Conservation (phyloP, 2,888 invertebrate species). For the Ochlodes sylvanus region DNA sequence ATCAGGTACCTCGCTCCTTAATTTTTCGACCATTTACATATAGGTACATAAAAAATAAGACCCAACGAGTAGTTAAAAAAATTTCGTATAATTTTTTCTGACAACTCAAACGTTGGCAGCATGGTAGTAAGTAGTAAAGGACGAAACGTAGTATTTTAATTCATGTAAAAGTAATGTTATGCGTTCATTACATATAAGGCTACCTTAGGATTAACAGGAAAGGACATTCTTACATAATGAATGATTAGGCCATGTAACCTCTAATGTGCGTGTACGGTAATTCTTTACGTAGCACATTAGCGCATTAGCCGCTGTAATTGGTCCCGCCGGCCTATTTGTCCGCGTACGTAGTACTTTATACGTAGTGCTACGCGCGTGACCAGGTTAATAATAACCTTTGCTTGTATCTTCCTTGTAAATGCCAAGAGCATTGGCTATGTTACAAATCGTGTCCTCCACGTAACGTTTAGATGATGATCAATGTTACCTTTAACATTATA, state of each 20-base stretch:
- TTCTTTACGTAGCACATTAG: conserved; percentile 34
- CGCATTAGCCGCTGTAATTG: conserved; percentile 30
- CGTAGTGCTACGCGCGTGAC: conserved; percentile 23
- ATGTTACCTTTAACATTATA: no score
- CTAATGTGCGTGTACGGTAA: conserved; percentile 23
- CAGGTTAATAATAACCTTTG: not conserved
- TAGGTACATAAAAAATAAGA: no score
- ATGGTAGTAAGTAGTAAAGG: no score
- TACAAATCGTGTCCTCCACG: not conserved
- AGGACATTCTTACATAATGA: conserved; percentile 1
- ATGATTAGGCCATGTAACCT: conserved; percentile 8
- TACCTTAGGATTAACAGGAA: not conserved
- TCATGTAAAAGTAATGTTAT: no score
- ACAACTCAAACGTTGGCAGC: no score
- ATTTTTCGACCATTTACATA: no score
- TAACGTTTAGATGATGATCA: no score
- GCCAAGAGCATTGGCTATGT: not conserved
- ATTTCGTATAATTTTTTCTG: no score
- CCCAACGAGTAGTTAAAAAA: no score
- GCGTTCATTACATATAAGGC: no score
- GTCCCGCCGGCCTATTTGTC: conserved; percentile 29
- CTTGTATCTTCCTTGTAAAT: not conserved
- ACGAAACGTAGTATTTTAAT: no score
- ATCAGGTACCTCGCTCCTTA: no score
- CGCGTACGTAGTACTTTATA: conserved; percentile 24